Evolutionary conservation across 92 coral and sea anemone species (phyloP).

Genomic region (Epizoanthus rinbou): DNA sequence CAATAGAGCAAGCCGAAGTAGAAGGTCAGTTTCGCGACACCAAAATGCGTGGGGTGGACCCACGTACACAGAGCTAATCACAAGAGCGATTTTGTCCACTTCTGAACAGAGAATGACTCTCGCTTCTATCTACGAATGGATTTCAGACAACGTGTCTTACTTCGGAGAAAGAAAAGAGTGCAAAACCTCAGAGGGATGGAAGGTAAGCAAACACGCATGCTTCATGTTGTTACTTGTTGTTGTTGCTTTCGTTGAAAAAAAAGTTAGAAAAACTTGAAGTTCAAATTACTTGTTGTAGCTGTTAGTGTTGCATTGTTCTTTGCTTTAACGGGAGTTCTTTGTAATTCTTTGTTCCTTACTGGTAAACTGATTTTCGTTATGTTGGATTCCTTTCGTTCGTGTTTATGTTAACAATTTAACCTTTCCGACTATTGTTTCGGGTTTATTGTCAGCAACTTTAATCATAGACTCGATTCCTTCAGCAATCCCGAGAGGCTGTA

Average conservation of each 20-base stretch:
- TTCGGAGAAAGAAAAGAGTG: constrained; percentile 37
- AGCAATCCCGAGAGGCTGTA: too few relatives aligned
- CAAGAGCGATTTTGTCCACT: constrained; percentile 40
- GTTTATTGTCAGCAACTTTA: too few relatives aligned
- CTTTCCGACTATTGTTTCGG: too few relatives aligned
- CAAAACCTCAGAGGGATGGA: constrained; percentile 37
- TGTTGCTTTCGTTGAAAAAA: background rate
- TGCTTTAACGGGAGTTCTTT: background rate
- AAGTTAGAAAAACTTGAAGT: background rate
- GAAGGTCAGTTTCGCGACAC: constrained; percentile 23
- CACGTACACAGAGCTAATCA: constrained; percentile 38
- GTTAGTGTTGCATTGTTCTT: background rate
- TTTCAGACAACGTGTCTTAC: constrained; percentile 33
- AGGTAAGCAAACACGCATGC: background rate
- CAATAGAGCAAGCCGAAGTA: background rate
- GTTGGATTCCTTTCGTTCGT: too few relatives aligned
- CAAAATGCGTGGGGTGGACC: constrained; percentile 43
- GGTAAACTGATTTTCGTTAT: background rate
- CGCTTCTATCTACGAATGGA: constrained; percentile 40
- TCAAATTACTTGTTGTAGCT: background rate
- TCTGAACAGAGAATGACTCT: constrained; percentile 33
- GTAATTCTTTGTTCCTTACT: background rate
- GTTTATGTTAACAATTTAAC: too few relatives aligned
- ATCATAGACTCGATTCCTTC: too few relatives aligned
- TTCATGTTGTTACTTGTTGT: background rate